Evolutionary conservation across 2,888 invertebrate species (phyloP), one percentile per base, ranked within the genome.

Genomic region (Hemistola chrysoprasaria): DNA sequence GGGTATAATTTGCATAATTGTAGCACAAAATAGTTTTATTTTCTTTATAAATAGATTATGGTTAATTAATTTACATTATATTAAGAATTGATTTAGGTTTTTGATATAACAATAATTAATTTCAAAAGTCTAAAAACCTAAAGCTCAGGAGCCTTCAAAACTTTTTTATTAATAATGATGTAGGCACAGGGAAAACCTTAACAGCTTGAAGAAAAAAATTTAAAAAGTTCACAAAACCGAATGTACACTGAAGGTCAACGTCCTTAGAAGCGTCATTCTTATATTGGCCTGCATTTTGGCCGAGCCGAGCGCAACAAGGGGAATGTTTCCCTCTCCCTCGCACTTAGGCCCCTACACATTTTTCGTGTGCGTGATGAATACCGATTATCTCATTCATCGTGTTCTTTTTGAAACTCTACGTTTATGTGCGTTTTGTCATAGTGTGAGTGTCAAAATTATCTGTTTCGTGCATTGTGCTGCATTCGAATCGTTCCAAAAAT

Each of bases 231-330:
- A 53, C 58, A 36, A 65, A 66, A 66, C 56, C 58, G 62, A 62
- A 59, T 67, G 53, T 70, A 69, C 63, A 67, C 64, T 23, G 26
- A 67, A 75, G 77, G 86, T 83, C 82, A 71, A 74, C 53, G 80
- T 76, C 83, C 85, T 77, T 77, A 78, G 67, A 76, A 77, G 74
- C 81, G 83, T 87, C 85, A 87, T 86, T 86, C 87, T 87, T 86
- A 83, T 86, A 86, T 85, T 77, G 81, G 84, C 76, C 74, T n/a
- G 81, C 85, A 84, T 83, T 87, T 87, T 78, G 87, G 87, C 71
- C 69, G 55, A 70, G 68, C 70, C 78, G 75, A 16, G 16, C 16
- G 16, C 16, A 16, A 16, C 16, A 84, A 79, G 75, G 62, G 68
- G 76, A 71, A 59, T 75, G 59, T 61, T 56, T 50, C 68, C 51